These are phyloP conservation scores for Thelaira solivaga DNA, from an alignment of 2,888 invertebrate genomes.

Conservation along the genomic window DNA sequence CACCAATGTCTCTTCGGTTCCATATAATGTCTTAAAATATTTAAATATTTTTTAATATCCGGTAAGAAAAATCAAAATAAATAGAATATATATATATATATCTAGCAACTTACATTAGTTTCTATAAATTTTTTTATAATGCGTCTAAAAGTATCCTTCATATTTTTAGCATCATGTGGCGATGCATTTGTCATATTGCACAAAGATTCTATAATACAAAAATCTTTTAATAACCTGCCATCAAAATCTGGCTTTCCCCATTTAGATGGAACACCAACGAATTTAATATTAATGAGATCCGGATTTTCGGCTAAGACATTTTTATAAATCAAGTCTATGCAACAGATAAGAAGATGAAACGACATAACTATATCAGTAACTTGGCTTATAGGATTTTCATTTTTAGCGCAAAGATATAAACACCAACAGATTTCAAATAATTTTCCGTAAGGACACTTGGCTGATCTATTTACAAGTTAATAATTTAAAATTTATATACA, in stretches of 20 bases:
- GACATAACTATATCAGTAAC: conserved; percentile 96
- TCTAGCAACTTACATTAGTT: conserved; percentile 68
- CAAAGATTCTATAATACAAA: conserved; percentile 89
- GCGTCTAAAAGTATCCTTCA: conserved; percentile 91
- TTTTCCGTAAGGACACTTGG: conserved; percentile 88
- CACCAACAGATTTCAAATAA: conserved; percentile 97
- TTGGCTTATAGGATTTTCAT: conserved; percentile 86
- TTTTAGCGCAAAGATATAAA: conserved; percentile 92
- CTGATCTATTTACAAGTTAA: conserved; percentile 69
- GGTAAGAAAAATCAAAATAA: background rate
- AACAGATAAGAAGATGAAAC: conserved; percentile 92
- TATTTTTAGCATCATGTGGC: conserved; percentile 91
- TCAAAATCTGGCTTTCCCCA: conserved; percentile 80
- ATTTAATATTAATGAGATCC: conserved; percentile 91
- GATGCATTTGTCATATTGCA: conserved; percentile 90
- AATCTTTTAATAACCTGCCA: conserved; percentile 79
- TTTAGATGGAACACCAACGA: conserved; percentile 86
- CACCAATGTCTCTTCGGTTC: conserved; percentile 84
- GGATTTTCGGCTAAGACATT: conserved; percentile 90
- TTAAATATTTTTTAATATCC: too few relatives aligned
- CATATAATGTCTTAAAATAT: conserved; percentile 86
- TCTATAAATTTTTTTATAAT: conserved; percentile 81
- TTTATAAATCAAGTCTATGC: conserved; percentile 92
- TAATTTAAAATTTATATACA: background rate
- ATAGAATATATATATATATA: background rate